These are phyloP conservation scores for Aphidius colemani DNA, from an alignment of 2,888 invertebrate genomes.

Conservation along the genomic window DNA sequence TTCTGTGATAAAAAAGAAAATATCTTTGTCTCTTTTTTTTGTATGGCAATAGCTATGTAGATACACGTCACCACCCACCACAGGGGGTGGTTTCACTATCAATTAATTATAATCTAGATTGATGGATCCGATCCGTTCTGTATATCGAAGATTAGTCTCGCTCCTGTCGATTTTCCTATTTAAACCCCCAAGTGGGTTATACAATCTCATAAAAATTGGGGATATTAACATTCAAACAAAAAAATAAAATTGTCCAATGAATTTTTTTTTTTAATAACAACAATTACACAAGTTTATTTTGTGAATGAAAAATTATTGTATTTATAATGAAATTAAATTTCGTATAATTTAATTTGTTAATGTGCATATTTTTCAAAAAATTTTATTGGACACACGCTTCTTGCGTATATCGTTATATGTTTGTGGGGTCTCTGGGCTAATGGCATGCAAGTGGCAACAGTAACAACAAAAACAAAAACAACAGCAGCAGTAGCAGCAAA, in stretches of 20 bases:
- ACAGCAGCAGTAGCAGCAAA: constrained; percentile 15
- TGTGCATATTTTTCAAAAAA: too few species aligned
- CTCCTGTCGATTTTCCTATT: constrained; percentile 51
- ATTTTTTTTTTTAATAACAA: too few species aligned
- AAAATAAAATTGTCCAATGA: background rate
- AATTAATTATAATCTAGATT: constrained; percentile 61
- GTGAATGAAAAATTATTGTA: too few species aligned
- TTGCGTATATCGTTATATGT: constrained; percentile 52
- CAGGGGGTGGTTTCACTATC: constrained; percentile 55
- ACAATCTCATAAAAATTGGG: background rate
- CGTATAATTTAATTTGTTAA: too few species aligned
- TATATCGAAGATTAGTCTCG: constrained; percentile 58
- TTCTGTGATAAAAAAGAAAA: constrained; percentile 20
- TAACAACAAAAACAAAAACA: too few species aligned
- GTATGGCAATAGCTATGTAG: constrained; percentile 30
- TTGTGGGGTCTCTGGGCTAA: constrained; percentile 60
- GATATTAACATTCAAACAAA: background rate
- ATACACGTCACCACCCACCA: constrained; percentile 46
- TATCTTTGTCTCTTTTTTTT: background rate
- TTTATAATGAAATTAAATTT: too few species aligned
- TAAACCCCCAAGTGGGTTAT: constrained; percentile 4
- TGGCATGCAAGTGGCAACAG: constrained; percentile 52
- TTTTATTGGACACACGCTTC: constrained; percentile 39
- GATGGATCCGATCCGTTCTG: constrained; percentile 56
- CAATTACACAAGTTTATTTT: too few species aligned